Conservation (phyloP, 2,113 vertebrate genomes). For the Diglossa brunneiventris region DNA sequence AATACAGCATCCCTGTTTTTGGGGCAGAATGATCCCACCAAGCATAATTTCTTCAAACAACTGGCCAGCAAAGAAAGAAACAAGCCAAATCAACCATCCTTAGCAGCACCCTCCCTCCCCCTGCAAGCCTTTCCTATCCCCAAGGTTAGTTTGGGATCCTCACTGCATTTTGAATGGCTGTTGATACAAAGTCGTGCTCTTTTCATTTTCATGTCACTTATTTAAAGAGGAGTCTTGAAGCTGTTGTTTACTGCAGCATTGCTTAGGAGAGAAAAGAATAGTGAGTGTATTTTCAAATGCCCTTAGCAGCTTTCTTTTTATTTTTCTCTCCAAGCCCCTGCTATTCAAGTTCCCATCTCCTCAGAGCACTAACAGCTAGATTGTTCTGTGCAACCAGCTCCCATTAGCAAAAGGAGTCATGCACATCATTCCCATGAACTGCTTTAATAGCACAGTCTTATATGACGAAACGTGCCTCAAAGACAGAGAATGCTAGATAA, state of each 20-base stretch:
- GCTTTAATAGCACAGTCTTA: constrained; percentile 1
- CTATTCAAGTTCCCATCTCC: constrained; percentile 57
- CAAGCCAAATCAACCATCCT: background rate
- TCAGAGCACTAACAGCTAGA: constrained; percentile 63
- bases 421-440: constrained; percentile 32
- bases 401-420: constrained; percentile 57
- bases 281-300: constrained; percentile 52
- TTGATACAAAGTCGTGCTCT: constrained; percentile 49
- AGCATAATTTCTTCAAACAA: background rate
- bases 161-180: constrained; percentile 30
- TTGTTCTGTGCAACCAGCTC: constrained; percentile 54
- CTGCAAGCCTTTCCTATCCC: background rate
- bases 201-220: constrained; percentile 57
- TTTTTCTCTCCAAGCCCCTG: constrained; percentile 53
- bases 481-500: constrained; percentile 1
- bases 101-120: background rate
- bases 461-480: background rate
- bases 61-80: background rate
- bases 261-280: constrained; percentile 49
- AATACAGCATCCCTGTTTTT: background rate
- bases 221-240: constrained; percentile 55
- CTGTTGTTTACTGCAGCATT: constrained; percentile 53
- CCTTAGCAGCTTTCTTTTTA: constrained; percentile 61
- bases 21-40: background rate
- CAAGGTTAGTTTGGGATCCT: constrained; percentile 32